A percentile compares a stretch with the other conserved stretches of the same genome.
Evolutionary conservation across 2,797 vertebrate species (phyloP).

Genomic region (Spheniscus humboldti): DNA sequence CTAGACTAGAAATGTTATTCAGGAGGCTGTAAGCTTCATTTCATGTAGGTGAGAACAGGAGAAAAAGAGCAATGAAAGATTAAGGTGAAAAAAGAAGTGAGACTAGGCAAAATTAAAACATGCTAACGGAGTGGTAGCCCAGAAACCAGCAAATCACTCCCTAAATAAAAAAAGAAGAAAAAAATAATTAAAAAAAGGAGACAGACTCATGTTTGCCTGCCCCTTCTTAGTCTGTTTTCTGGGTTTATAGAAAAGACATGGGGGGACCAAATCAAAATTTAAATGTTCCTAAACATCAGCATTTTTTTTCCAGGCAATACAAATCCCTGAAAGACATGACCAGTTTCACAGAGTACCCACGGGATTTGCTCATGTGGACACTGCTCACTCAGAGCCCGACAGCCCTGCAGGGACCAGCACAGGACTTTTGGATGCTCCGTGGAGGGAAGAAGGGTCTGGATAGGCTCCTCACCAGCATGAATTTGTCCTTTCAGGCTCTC

Average conservation of each 20-base stretch:
- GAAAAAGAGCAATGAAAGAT: neutral
- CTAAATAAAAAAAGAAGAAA: neutral
- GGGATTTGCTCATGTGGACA: rapidly evolving
- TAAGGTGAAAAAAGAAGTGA: neutral
- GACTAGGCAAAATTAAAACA: neutral
- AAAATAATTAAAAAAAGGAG: neutral
- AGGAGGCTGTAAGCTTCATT: neutral
- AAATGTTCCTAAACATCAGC: neutral
- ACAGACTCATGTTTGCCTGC: neutral
- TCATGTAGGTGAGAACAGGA: neutral
- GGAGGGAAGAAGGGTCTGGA: neutral
- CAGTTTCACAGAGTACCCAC: neutral
- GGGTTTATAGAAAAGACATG: neutral
- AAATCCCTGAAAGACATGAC: neutral
- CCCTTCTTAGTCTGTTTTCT: neutral
- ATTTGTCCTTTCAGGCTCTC: neutral
- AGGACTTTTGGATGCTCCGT: neutral
- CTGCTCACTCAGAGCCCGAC: neutral
- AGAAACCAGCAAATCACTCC: neutral
- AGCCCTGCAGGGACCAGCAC: neutral
- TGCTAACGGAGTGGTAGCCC: neutral
- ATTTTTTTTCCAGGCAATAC: neutral
- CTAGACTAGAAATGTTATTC: neutral
- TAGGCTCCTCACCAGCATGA: neutral
- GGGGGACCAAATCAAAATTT: neutral